A percentile compares a stretch with the other conserved stretches of the same genome.
Evolutionary conservation across 2,113 vertebrate genomes (phyloP).

Genomic region (Notothenia coriiceps): DNA sequence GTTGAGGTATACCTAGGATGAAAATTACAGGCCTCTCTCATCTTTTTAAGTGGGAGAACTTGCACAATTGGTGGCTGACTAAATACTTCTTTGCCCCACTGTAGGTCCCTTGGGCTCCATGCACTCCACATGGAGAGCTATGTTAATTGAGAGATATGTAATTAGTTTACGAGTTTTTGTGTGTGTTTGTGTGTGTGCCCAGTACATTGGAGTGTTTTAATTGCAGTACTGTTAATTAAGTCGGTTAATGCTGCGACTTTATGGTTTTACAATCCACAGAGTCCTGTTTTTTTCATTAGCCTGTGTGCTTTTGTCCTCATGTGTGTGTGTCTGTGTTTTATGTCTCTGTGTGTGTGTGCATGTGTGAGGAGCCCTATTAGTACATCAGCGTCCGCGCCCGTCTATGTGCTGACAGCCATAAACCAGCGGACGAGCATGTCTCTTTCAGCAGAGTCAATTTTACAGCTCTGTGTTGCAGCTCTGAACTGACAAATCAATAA

Average conservation of each 20-base stretch:
- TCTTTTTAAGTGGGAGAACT: too few relatives aligned
- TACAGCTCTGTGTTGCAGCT: constrained; percentile 92
- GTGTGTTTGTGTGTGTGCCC: constrained; percentile 27
- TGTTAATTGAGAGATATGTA: constrained; percentile 75
- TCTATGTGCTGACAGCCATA: constrained; percentile 77
- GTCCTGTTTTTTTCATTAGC: constrained; percentile 40
- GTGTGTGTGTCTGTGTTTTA: neutral
- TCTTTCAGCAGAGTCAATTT: constrained; percentile 96
- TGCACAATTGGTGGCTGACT: too few relatives aligned
- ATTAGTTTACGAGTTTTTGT: constrained; percentile 63
- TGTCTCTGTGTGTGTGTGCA: constrained; percentile 22
- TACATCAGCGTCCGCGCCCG: constrained; percentile 55
- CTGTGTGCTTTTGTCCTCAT: constrained; percentile 9
- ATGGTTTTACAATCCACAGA: constrained; percentile 33
- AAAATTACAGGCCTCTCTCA: too few relatives aligned
- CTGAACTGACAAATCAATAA: constrained; percentile 99
- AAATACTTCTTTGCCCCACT: too few relatives aligned
- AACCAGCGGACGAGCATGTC: constrained; percentile 84
- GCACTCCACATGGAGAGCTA: constrained; percentile 68
- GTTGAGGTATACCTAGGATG: too few relatives aligned
- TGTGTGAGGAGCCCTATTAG: constrained; percentile 47
- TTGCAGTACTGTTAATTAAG: constrained; percentile 72
- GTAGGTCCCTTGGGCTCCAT: constrained; percentile 62
- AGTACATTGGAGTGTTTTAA: constrained; percentile 58
- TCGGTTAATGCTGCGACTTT: constrained; percentile 51